Evolutionary conservation across 2,113 vertebrate species (phyloP).

Genomic region (Anser brachyrhynchus): DNA sequence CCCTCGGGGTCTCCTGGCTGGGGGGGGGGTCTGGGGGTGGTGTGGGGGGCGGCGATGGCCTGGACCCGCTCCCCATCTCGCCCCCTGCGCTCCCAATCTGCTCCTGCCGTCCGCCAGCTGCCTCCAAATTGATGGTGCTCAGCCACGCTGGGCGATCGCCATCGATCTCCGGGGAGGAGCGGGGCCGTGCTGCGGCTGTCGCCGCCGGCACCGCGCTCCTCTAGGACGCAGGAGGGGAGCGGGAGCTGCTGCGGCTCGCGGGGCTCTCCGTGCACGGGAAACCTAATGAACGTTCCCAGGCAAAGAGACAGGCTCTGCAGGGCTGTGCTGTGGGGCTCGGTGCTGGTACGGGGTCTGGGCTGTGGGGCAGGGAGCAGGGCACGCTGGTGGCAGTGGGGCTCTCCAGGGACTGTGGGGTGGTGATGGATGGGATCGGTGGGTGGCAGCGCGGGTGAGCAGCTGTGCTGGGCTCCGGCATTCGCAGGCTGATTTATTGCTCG

Average conservation of each 20-base stretch:
- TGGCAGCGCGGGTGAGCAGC: neutral
- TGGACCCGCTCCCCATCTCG: neutral
- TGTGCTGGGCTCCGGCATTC: rapidly evolving
- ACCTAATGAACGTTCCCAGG: neutral
- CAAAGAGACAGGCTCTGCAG: neutral
- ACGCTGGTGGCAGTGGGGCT: neutral
- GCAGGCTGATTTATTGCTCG: neutral
- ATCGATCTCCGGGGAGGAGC: no score
- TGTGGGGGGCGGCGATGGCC: neutral
- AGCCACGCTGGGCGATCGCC: no score
- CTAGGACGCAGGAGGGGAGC: no score
- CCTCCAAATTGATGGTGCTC: rapidly evolving
- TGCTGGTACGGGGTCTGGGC: neutral
- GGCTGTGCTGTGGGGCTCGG: neutral
- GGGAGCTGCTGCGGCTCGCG: no score
- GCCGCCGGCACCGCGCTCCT: no score
- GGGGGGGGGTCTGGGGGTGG: neutral
- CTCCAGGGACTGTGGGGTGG: rapidly evolving
- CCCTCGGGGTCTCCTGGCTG: neutral
- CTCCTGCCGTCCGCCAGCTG: neutral
- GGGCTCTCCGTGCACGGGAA: neutral
- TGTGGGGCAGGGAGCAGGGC: neutral
- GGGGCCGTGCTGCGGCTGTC: neutral
- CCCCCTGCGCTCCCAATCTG: neutral
- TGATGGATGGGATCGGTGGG: slow-evolving; percentile 3